phyloP scores from a whole-genome alignment of 1,140 invertebrate genomes.

The Drosophila burlai region DNA sequence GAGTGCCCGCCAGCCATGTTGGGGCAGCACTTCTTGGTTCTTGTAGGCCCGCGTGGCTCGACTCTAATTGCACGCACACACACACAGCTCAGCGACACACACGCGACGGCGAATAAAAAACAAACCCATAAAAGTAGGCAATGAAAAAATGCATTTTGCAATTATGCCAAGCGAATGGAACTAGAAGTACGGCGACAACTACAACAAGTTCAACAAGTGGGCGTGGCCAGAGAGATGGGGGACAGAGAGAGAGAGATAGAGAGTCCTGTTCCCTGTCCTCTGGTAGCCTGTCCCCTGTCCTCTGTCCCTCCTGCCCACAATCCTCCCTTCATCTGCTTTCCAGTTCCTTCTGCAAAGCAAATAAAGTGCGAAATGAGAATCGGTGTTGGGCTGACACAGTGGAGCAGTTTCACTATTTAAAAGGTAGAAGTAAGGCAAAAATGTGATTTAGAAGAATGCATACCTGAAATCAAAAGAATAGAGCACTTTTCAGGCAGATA shows the following conservation, averaged over 20 bases:
- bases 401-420: neutral
- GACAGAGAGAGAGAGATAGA: neutral
- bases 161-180: conserved; percentile 31
- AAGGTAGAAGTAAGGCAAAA: neutral
- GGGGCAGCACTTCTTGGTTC: conserved; percentile 6
- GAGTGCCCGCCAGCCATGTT: conserved; percentile 24
- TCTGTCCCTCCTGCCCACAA: neutral
- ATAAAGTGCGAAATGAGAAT: conserved; percentile 52
- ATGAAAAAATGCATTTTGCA: conserved; percentile 29
- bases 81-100: neutral
- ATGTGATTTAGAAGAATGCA: neutral
- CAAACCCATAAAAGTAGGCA: conserved; percentile 19
- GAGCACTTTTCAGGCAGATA: neutral
- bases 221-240: neutral
- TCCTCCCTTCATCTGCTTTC: neutral
- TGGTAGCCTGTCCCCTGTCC: neutral
- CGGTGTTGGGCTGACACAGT: conserved; percentile 18
- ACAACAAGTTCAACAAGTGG: conserved; percentile 46
- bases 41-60: neutral
- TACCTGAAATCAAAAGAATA: too few species aligned
- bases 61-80: conserved; percentile 20
- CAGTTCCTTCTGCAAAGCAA: conserved; percentile 32
- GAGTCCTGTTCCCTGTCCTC: conserved; percentile 10
- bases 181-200: conserved; percentile 18
- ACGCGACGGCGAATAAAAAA: neutral